These are phyloP conservation scores for Oxyruncus cristatus DNA, from an alignment of 2,113 vertebrate species.

Conservation along the genomic window DNA sequence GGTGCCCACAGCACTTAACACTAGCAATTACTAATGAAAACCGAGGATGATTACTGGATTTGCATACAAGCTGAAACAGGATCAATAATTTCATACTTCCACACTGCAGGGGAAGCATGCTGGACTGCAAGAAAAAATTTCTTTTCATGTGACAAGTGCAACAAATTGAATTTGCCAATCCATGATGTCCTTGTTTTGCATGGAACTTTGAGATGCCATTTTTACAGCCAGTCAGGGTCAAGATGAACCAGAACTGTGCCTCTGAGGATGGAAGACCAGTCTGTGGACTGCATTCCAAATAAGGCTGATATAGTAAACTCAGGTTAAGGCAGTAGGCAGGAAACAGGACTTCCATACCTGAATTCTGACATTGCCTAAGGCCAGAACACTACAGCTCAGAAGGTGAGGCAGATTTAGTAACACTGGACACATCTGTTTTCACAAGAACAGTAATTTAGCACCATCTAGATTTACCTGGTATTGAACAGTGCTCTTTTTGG, in stretches of 20 bases:
- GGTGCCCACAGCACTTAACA: not conserved
- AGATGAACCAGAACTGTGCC: not conserved
- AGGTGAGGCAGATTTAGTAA: not conserved
- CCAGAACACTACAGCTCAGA: not conserved
- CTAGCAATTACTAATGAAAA: not conserved
- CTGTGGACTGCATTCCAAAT: not conserved
- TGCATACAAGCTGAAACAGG: not conserved
- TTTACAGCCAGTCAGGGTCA: not conserved
- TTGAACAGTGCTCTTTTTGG: not conserved
- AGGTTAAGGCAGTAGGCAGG: not conserved
- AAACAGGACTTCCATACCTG: not conserved
- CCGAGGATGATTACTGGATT: not conserved
- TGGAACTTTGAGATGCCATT: not conserved
- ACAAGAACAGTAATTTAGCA: not conserved
- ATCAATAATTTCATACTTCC: not conserved
- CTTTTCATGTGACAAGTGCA: not conserved
- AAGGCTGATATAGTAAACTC: not conserved
- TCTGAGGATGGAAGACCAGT: not conserved
- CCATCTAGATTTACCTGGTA: not conserved
- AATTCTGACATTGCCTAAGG: not conserved
- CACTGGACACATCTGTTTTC: not conserved
- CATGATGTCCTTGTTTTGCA: not conserved
- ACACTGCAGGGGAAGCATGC: not conserved
- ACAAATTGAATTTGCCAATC: not conserved
- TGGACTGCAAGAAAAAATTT: not conserved